These are phyloP conservation scores for Turritopsis rubra DNA, from an alignment of 30 jellyfish, hydroid and myxozoan genomes.

Conservation along the genomic window DNA sequence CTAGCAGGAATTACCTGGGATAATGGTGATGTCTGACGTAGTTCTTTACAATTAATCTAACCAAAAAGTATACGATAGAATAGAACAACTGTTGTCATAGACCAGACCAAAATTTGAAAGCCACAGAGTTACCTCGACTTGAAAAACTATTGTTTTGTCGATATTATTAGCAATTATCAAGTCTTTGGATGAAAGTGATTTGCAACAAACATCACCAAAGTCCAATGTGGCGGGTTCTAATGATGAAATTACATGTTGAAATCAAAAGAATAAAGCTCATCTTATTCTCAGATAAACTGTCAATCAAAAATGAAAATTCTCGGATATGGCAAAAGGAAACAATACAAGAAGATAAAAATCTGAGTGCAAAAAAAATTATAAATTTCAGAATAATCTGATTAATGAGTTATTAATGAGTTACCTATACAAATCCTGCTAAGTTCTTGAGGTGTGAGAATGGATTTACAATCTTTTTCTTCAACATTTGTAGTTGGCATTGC, in stretches of 20 bases:
- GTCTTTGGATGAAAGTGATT: constrained; percentile 49
- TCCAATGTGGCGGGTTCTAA: constrained; percentile 58
- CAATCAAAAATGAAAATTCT: neutral
- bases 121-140: constrained; percentile 37
- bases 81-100: neutral
- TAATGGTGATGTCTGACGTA: constrained; percentile 88
- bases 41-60: constrained; percentile 79
- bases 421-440: constrained; percentile 63
- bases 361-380: no score
- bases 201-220: constrained; percentile 79
- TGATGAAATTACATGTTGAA: neutral
- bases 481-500: constrained; percentile 67
- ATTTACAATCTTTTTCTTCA: constrained; percentile 55
- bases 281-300: neutral
- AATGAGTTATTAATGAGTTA: no score
- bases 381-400: no score
- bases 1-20: constrained; percentile 86
- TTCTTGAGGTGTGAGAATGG: constrained; percentile 60
- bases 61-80: neutral
- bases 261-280: neutral
- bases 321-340: neutral
- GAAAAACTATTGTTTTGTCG: constrained; percentile 22
- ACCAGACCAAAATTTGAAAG: neutral
- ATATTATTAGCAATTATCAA: constrained; percentile 63
- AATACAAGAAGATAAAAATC: no score